Evolutionary conservation across 2,888 invertebrate genomes (phyloP).

Genomic region (Erebia epiphron): DNA sequence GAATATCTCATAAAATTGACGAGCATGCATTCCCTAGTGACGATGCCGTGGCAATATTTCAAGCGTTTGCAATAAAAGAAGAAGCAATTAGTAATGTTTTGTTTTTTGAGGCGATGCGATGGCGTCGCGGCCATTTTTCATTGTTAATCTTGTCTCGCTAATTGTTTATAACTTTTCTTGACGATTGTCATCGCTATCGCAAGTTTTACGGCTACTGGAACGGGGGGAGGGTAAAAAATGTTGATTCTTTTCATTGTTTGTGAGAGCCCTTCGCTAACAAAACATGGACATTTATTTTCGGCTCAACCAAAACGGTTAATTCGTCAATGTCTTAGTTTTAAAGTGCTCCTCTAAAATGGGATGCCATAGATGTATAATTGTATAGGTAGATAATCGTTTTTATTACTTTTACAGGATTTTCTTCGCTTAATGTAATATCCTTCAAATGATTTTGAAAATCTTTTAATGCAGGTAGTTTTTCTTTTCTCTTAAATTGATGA

Average conservation of each 20-base stretch:
- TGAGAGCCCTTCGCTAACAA: slow-evolving; percentile 26
- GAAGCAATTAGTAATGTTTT: slow-evolving; percentile 52
- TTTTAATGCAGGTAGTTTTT: too few relatives aligned
- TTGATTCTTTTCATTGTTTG: slow-evolving; percentile 36
- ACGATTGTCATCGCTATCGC: slow-evolving; percentile 42
- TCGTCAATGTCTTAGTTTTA: slow-evolving; percentile 14
- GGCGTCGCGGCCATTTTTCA: slow-evolving; percentile 47
- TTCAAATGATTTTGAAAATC: too few relatives aligned
- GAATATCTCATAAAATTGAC: not conserved
- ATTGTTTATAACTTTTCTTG: slow-evolving; percentile 48
- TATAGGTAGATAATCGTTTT: too few relatives aligned
- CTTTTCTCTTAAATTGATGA: too few relatives aligned
- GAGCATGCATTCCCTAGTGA: slow-evolving; percentile 24
- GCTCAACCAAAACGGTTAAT: not conserved
- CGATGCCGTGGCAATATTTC: slow-evolving; percentile 44
- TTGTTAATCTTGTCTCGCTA: slow-evolving; percentile 45
- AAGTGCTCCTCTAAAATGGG: slow-evolving; percentile 1
- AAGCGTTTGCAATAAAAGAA: slow-evolving; percentile 49
- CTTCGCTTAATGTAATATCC: too few relatives aligned
- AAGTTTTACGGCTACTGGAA: slow-evolving; percentile 37
- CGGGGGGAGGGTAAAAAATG: slow-evolving; percentile 34
- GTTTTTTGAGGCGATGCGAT: slow-evolving; percentile 43
- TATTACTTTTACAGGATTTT: too few relatives aligned
- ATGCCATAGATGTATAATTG: too few relatives aligned
- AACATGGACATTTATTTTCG: slow-evolving; percentile 27